Evolutionary conservation across 2,113 vertebrate genomes (phyloP).

Genomic region (Jacana jacana): DNA sequence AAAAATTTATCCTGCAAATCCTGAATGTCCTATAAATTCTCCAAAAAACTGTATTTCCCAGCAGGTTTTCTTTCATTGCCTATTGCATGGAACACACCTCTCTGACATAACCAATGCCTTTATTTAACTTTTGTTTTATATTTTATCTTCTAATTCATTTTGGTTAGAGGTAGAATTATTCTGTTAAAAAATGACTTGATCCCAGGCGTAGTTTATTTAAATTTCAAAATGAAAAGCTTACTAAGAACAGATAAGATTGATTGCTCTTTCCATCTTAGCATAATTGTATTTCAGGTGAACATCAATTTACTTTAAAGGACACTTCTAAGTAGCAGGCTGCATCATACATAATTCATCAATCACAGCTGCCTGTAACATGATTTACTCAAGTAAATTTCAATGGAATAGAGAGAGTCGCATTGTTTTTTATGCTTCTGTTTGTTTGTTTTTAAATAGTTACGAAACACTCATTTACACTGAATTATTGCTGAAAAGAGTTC

Average conservation of each 20-base stretch:
- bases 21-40: background rate
- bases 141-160: constrained; percentile 68
- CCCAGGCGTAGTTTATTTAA: constrained; percentile 78
- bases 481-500: constrained; percentile 39
- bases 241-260: constrained; percentile 82
- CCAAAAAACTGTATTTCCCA: background rate
- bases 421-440: constrained; percentile 63
- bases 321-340: constrained; percentile 82
- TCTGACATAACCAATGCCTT: constrained; percentile 28
- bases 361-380: constrained; percentile 71
- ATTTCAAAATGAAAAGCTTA: constrained; percentile 82
- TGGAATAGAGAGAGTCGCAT: constrained; percentile 57
- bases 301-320: constrained; percentile 88
- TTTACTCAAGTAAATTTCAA: constrained; percentile 74
- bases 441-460: constrained; percentile 62
- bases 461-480: constrained; percentile 43
- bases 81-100: background rate
- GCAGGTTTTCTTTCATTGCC: background rate
- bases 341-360: constrained; percentile 85
- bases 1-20: background rate
- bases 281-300: constrained; percentile 89
- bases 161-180: constrained; percentile 66
- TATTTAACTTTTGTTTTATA: constrained; percentile 67
- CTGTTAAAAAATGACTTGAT: constrained; percentile 75
- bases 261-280: constrained; percentile 79